A percentile compares a stretch with the other conserved stretches of the same genome.
Conservation (phyloP, 2,797 vertebrate species). For the Mus minutoides region DNA sequence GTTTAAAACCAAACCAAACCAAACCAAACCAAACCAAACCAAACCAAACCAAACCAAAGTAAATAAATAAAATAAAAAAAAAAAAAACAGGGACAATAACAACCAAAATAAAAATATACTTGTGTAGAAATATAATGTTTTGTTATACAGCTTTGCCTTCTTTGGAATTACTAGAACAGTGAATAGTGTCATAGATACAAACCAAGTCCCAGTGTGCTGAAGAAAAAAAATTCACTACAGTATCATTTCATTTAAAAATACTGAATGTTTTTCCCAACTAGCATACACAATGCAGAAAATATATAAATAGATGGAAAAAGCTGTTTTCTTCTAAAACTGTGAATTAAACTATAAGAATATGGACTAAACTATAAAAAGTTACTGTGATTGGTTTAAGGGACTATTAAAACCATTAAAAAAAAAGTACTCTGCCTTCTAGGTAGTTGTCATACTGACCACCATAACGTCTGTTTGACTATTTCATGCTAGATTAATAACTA, state of each 20-base stretch:
- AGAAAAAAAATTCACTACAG: neutral
- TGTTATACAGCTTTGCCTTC: neutral
- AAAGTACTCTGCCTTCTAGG: neutral
- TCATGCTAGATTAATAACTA: neutral
- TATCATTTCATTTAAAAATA: neutral
- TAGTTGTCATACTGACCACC: neutral
- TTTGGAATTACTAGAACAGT: neutral
- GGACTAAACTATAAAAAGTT: neutral
- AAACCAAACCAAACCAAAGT: neutral
- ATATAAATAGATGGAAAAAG: neutral
- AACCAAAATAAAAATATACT: neutral
- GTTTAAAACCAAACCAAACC: neutral
- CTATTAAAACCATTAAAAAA: neutral
- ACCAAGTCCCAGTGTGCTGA: neutral
- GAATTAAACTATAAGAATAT: neutral
- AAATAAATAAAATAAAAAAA: neutral
- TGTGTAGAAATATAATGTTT: neutral
- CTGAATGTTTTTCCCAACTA: neutral
- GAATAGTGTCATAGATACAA: neutral
- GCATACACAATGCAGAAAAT: neutral
- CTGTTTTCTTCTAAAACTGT: conserved; percentile 29
- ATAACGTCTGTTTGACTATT: neutral
- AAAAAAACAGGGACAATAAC: neutral
- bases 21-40: no score
- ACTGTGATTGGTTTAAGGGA: neutral